Base-by-base conservation (phyloP, 2,888 invertebrate genomes). In the Ernsta delagoae region DNA sequence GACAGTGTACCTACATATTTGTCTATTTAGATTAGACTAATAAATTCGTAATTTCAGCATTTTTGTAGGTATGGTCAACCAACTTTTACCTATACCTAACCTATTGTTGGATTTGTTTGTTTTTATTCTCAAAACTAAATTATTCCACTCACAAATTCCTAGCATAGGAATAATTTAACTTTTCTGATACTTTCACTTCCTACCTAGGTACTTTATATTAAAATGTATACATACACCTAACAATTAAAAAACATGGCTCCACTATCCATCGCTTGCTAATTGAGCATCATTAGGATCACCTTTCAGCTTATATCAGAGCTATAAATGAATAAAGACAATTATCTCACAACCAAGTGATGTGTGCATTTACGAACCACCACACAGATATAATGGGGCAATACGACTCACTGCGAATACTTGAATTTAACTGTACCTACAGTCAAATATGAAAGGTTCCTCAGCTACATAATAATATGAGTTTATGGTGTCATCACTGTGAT, bases 271-370 rank as follows among this genome's bases (percentile, higher is more conserved):
- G 12, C 65, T 74, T 78, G 83, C 84, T 89, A 86, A 88, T 84
- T 88, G 84, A 85, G 75, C 76, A 78, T 75, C 76, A 86, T 89
- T 84, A 67, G 60, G 85, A 84, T 85, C 88, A 87, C 88, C 88
- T 87, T 84, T 83, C 82, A 81, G 80, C 76, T 75, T 83, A 83
- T 84, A 84, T 83, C 79, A 81, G 75, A 75, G 83, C 80, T 82
- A 89, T 91, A 90, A 90, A 91, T 87, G 88, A 86, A 90, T 91
- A 90, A 90, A 90, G 90, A 90, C 88, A 90, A 89, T 89, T 87
- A 88, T 81, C 76, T 71, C 43, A 73, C 61, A 71, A 78, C 87
- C 75, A 85, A 78, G 66, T 76, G 82, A 66, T 43, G 7, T 56
- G 64, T 73, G 71, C 80, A 68, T 59, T 59, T 7, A 41, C 3